Conservation (phyloP, 1,140 invertebrate genomes). For the Heliconius hermathena region DNA sequence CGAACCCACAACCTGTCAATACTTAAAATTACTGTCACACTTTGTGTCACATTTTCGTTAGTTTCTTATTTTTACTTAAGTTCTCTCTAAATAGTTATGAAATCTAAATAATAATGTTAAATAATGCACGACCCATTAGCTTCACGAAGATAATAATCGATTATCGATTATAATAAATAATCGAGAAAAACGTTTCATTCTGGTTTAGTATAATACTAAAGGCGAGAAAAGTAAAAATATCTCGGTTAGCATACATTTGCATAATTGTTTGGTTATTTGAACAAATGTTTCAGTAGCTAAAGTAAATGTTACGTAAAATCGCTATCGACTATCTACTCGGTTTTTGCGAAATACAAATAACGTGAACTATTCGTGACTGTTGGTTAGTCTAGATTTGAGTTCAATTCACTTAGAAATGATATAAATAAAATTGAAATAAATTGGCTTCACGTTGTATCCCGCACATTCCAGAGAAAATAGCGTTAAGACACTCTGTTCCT, state of each 20-base stretch:
- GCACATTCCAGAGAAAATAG: background rate
- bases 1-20: no score
- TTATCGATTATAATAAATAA: background rate
- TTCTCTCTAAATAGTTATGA: no score
- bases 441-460: background rate
- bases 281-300: constrained; percentile 10
- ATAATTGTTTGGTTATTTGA: constrained; percentile 6
- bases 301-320: constrained; percentile 7
- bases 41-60: no score
- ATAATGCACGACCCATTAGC: no score
- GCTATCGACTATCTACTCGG: constrained; percentile 3
- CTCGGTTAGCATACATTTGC: background rate
- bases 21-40: no score
- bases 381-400: background rate
- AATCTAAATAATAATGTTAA: no score
- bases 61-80: no score
- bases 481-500: background rate
- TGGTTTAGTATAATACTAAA: no score
- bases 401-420: background rate
- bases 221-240: background rate
- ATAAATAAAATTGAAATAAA: no score
- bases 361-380: constrained; percentile 7
- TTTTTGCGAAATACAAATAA: constrained; percentile 11
- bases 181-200: background rate
- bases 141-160: no score